phyloP scores from a whole-genome alignment of 2,888 invertebrate species.

The Lamellibrachia satsuma region DNA sequence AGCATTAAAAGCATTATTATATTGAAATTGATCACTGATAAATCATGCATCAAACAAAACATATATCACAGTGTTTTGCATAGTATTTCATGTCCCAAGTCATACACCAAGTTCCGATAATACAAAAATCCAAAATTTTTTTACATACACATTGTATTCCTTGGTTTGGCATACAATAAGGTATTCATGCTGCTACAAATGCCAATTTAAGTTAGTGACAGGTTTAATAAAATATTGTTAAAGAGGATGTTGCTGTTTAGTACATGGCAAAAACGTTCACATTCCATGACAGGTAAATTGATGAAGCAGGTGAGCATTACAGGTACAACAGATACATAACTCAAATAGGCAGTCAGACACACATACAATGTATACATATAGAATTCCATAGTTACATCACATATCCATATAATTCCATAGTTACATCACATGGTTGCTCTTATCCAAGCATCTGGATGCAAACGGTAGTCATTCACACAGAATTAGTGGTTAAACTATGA shows the following conservation, averaged over 20 bases:
- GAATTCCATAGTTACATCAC: background rate
- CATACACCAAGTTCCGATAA: background rate
- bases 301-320: background rate
- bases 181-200: slow-evolving; percentile 13
- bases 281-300: background rate
- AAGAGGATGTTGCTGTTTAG: background rate
- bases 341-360: background rate
- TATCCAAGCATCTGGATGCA: background rate
- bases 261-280: slow-evolving; percentile 1
- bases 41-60: background rate
- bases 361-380: background rate
- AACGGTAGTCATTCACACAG: background rate
- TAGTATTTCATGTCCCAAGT: background rate
- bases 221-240: slow-evolving; percentile 8
- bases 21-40: background rate
- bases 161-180: background rate
- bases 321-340: background rate
- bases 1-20: background rate
- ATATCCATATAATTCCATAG: background rate
- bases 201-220: background rate
- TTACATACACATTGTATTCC: background rate
- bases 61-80: background rate
- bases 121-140: background rate
- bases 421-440: slow-evolving; percentile 8
- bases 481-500: background rate